phyloP scores from a whole-genome alignment of 2,888 invertebrate species.

The Mystacides longicornis region DNA sequence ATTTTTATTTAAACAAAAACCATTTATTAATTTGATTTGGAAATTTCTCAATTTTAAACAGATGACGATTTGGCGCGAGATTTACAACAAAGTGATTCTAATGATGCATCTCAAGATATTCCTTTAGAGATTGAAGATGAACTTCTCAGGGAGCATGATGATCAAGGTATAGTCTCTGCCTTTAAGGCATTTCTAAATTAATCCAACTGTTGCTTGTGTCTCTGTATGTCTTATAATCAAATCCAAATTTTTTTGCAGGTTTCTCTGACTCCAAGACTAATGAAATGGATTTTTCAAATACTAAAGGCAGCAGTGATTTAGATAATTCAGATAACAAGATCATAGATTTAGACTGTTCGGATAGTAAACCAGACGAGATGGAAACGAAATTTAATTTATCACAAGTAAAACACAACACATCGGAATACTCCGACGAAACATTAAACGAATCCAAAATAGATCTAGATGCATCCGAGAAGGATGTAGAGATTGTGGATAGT shows the following conservation, averaged over 20 bases:
- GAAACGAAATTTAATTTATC: not conserved
- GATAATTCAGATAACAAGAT: conserved; percentile 34
- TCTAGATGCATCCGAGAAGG: conserved; percentile 31
- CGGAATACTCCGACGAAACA: not conserved
- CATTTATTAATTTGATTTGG: no score
- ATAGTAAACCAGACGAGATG: conserved; percentile 14
- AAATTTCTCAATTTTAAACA: no score
- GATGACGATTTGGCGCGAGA: conserved; percentile 44
- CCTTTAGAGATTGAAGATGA: conserved; percentile 46
- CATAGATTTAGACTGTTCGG: conserved; percentile 28
- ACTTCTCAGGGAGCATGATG: conserved; percentile 40
- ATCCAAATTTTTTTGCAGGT: not conserved
- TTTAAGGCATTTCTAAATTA: not conserved
- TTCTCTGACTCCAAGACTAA: not conserved
- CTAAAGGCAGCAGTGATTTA: conserved; percentile 28
- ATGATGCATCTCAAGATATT: conserved; percentile 45
- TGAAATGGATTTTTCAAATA: not conserved
- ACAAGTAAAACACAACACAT: not conserved
- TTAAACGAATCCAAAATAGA: not conserved
- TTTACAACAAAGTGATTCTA: conserved; percentile 46
- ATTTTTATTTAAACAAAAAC: no score
- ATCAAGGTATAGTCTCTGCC: conserved; percentile 7
- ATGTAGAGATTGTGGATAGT: conserved; percentile 28
- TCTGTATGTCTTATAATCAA: not conserved
- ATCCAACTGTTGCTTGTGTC: no score